Evolutionary conservation across 2,888 invertebrate genomes (phyloP), one percentile per base, ranked within the genome.

Genomic region (Timema cristinae): DNA sequence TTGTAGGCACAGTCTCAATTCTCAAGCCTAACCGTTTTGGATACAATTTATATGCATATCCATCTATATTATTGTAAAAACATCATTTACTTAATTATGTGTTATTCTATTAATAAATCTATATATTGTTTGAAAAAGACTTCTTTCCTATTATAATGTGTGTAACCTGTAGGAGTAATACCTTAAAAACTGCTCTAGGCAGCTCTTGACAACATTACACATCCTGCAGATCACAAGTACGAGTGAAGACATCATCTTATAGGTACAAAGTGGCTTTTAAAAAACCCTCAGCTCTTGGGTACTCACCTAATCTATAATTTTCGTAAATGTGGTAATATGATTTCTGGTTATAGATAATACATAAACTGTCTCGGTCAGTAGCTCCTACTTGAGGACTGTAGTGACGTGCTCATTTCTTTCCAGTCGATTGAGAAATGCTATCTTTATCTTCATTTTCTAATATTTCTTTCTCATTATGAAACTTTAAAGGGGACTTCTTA

Each of bases 341-440:
- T 61, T 61, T 61, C 61, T 61, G 61, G 15, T 61, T 15, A 61
- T 6, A 61, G 61, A 61, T 61, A 61, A 61, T 61, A 61, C 61
- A 61, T 61, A 61, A 61, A 61, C 15, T 10, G 61, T 61, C 61
- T 61, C 61, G 15, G 4, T 61, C 2, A 61, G 61, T 61, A 61
- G 2, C 15, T 61, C 61, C 61, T 61, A 4, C 32, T 32, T 32
- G 32, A 32, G 32, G 32, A 32, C 32, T 32, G 32, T 32, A 4
- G 32, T 32, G 32, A 32, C 32, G 32, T 32, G 32, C 32, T 32
- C 32, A 32, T 32, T 32, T 32, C 32, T 4, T 32, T 32, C 61
- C 61, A 61, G 61, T 61, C 15, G 15, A 4, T 61, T 61, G 61
- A 15, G 6, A 61, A 61, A 4, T 61, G 10, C 15, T 61, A 9